Evolutionary conservation across 2,797 vertebrate genomes (phyloP).

Genomic region (Prunella strophiata): DNA sequence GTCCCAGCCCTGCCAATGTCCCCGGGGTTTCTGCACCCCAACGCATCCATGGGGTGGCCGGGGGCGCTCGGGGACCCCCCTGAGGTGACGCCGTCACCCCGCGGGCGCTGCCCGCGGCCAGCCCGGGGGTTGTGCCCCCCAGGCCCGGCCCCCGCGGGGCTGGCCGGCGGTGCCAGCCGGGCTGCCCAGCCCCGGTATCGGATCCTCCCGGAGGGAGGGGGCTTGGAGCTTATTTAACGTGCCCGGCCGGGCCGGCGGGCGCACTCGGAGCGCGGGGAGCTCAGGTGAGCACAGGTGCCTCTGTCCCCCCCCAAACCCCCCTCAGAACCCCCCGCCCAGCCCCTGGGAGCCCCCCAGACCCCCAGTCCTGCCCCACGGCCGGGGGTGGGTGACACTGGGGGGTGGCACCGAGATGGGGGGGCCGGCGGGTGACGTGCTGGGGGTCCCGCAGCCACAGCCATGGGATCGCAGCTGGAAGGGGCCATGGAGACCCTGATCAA

Average conservation of each 20-base stretch:
- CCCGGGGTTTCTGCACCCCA: rapidly evolving
- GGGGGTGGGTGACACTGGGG: background rate
- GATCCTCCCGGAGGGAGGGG: slow-evolving; percentile 61
- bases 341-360: background rate
- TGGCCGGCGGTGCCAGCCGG: background rate
- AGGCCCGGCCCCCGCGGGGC: background rate
- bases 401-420: background rate
- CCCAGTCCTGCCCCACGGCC: background rate
- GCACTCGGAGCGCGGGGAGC: background rate
- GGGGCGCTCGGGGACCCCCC: background rate
- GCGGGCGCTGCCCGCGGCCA: background rate
- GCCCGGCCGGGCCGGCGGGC: background rate
- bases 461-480: slow-evolving; percentile 82
- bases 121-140: background rate
- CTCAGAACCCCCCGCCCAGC: background rate
- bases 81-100: rapidly evolving
- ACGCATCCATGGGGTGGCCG: background rate
- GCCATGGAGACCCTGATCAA: slow-evolving; percentile 86
- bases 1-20: rapidly evolving
- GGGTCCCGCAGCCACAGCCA: slow-evolving; percentile 9
- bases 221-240: slow-evolving; percentile 56
- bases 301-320: background rate
- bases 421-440: rapidly evolving
- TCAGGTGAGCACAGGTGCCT: background rate
- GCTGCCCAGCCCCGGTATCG: slow-evolving; percentile 37